Conservation (phyloP, 2,797 vertebrate genomes). For the Lutjanus campechanus region DNA sequence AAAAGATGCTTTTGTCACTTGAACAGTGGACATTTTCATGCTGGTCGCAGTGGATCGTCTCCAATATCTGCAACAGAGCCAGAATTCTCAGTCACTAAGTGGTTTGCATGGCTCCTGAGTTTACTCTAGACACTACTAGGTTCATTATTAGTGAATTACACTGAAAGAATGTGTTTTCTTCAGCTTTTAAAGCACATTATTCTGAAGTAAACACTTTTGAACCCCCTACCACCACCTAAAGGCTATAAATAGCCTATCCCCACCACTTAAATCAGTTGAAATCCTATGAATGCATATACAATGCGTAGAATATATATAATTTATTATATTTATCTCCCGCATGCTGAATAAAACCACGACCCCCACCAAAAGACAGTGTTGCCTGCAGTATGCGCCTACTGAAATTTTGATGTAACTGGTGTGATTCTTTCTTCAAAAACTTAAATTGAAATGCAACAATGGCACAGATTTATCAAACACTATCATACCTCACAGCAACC, state of each 20-base stretch:
- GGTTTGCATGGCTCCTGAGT: not conserved
- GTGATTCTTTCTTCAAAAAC: not conserved
- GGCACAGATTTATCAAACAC: not conserved
- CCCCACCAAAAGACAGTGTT: not conserved
- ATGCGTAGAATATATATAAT: slow-evolving; percentile 3
- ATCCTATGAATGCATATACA: not conserved
- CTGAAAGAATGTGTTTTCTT: not conserved
- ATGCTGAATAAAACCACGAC: not conserved
- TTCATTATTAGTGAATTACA: not conserved
- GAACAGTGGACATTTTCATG: not conserved
- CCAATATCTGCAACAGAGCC: not conserved
- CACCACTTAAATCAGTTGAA: not conserved
- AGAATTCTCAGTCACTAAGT: not conserved
- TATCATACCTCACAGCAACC: not conserved
- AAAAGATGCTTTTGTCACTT: not conserved
- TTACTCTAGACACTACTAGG: not conserved
- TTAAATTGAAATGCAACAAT: not conserved
- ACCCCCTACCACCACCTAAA: not conserved
- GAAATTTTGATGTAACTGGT: not conserved
- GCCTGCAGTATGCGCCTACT: not conserved
- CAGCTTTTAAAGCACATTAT: slow-evolving; percentile 9
- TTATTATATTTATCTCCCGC: not conserved
- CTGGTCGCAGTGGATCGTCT: not conserved
- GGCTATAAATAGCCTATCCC: not conserved
- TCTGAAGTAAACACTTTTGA: slow-evolving; percentile 2